Evolutionary conservation across 2,888 invertebrate species (phyloP).

Genomic region (Smittia aterrima): DNA sequence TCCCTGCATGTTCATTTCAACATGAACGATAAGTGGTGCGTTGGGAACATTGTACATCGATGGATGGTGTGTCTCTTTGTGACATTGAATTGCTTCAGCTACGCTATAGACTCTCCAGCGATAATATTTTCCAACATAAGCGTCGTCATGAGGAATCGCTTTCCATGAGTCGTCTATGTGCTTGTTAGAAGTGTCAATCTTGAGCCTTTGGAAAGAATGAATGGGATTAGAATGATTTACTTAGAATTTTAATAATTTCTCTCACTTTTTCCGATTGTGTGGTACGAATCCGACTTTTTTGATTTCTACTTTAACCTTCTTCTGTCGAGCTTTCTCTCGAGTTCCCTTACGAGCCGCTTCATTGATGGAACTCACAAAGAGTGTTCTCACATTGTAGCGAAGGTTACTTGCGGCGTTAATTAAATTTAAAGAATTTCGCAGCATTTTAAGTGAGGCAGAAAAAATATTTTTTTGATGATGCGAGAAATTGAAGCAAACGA

Average conservation of each 20-base stretch:
- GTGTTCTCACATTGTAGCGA: slow-evolving; percentile 48
- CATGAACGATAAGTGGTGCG: slow-evolving; percentile 64
- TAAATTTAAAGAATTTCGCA: neutral
- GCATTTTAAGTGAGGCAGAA: neutral
- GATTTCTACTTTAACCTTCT: slow-evolving; percentile 73
- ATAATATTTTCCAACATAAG: slow-evolving; percentile 60
- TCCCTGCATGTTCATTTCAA: slow-evolving; percentile 76
- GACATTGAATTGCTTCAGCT: slow-evolving; percentile 71
- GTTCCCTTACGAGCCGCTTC: slow-evolving; percentile 84
- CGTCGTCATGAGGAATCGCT: slow-evolving; percentile 62
- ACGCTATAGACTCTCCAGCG: slow-evolving; percentile 65
- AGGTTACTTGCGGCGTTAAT: neutral
- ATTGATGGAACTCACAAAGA: slow-evolving; percentile 60
- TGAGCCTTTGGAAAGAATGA: slow-evolving; percentile 48
- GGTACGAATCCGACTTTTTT: slow-evolving; percentile 74
- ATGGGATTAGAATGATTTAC: neutral
- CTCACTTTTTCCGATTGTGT: slow-evolving; percentile 63
- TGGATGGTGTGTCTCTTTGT: slow-evolving; percentile 79
- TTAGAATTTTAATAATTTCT: slow-evolving; percentile 29
- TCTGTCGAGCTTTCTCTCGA: slow-evolving; percentile 70
- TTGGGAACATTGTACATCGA: slow-evolving; percentile 75
- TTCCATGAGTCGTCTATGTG: slow-evolving; percentile 62
- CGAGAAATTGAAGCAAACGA: too few relatives aligned
- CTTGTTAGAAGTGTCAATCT: slow-evolving; percentile 55
- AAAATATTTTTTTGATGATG: neutral